phyloP scores from a whole-genome alignment of 2,113 vertebrate species.

The Brachyhypopomus occidentalis region DNA sequence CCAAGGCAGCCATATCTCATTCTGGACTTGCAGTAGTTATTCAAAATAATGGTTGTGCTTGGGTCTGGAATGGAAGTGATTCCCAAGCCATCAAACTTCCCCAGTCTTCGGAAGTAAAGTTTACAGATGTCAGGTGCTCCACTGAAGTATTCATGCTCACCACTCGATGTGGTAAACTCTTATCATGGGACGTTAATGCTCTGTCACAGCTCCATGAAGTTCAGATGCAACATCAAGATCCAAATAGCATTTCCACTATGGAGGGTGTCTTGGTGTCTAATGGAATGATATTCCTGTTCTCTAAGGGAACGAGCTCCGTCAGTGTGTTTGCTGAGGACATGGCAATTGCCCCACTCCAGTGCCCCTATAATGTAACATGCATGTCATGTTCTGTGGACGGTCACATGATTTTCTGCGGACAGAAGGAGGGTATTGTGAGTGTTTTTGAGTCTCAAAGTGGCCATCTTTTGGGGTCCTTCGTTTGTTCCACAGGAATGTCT shows the following conservation, averaged over 20 bases:
- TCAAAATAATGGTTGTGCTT: constrained; percentile 66
- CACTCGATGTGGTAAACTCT: constrained; percentile 61
- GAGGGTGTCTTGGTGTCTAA: constrained; percentile 58
- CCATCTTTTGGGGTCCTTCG: constrained; percentile 55
- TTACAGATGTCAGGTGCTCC: constrained; percentile 64
- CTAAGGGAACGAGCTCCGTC: constrained; percentile 58
- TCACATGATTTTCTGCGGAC: constrained; percentile 70
- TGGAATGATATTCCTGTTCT: constrained; percentile 67
- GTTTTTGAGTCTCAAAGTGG: constrained; percentile 65
- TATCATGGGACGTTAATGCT: constrained; percentile 64
- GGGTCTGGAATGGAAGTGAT: constrained; percentile 64
- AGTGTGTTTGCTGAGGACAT: constrained; percentile 61
- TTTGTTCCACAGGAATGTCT: constrained; percentile 52
- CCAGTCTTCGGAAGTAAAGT: constrained; percentile 57
- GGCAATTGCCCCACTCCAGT: constrained; percentile 57
- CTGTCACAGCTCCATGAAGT: constrained; percentile 63
- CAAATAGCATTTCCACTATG: constrained; percentile 4
- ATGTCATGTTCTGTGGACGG: constrained; percentile 61
- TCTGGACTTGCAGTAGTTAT: constrained; percentile 60
- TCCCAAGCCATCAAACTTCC: constrained; percentile 53
- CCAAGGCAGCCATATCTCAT: constrained; percentile 57
- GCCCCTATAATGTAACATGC: constrained; percentile 67
- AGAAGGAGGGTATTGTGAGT: constrained; percentile 65
- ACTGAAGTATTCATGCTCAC: constrained; percentile 65
- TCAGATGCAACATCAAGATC: constrained; percentile 27